Evolutionary conservation across 2,797 vertebrate species (phyloP), one percentile per base, ranked within the genome.

Genomic region (Adrianichthys oophorus): DNA sequence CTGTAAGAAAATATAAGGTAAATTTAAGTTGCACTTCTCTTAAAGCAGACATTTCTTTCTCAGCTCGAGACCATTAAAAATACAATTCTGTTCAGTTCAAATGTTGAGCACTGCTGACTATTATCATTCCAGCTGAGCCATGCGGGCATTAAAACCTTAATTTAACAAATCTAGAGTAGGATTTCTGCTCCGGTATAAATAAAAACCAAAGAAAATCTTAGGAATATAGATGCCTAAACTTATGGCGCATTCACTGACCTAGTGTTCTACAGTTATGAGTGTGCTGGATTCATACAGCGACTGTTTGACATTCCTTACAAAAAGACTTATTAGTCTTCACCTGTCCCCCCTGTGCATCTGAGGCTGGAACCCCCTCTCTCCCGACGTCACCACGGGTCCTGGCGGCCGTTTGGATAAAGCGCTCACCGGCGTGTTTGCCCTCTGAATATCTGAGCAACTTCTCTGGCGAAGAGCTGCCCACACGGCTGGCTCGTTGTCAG

Each of bases 381-480:
- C 52, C 59, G 58, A 73, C 70, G 62, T 68, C 62, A 60, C 43
- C 43, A 50, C 74, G 51, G 53, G 59, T 52, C 2, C 37, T 17
- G 10, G 29, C 7, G 7, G 41, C 45, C 0, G 42, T 21, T 52
- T 12, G 41, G 64, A 59, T 59, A 24, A 62, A 62, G 41, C 26
- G 5, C 49, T 53, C n/a, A 26, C 7, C 26, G 29, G 65, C 47
- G 40, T 7, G 19, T 59, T 65, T 44, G 59, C 64, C 74, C 82
- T 79, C 72, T 72, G 78, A 69, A 68, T 76, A 68, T 70, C 76
- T 78, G 68, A 54, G 55, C 15, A 62, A 48, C 62, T 59, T 52
- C 43, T 82, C 16, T 74, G 75, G 67, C 52, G 15, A 76, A 68
- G 52, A 17, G 64, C 56, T 42, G 57, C 48, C 41, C 1, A 32